Evolutionary conservation across 2,797 vertebrate species (phyloP), one percentile per base, ranked within the genome.

Genomic region (Aphelocoma californica): DNA sequence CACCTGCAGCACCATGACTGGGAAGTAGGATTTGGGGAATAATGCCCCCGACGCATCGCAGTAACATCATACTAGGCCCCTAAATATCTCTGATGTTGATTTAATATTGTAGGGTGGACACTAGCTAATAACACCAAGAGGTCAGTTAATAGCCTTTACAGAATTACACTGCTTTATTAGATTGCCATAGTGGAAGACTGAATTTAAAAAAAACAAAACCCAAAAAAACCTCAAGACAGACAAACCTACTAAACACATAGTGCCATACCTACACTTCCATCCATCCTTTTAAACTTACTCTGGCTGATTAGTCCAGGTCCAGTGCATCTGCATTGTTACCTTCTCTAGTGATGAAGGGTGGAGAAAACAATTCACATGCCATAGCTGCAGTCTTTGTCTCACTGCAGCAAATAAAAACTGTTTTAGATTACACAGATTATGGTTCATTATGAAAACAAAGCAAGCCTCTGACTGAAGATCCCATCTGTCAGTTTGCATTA

Each of bases 361-460:
- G 47, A 64, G 79, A 75, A 83, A 72, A 51, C 19, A 54, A 53
- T 78, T 93, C 54, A 34, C 12, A 28, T 87, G 56, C 81, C 31
- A 28, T 66, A 78, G 60, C 88, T 92, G 14, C 29, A 32, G 47
- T 80, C 64, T 92, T 84, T 60, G 65, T 64, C 60, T 94, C 23
- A 24, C 71, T 91, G 92, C 81, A 95, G 70, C 86, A 89, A 93
- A 90, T 84, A 81, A 92, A 93, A 95, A 94, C 62, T 83, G 53
- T 18, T 95, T 96, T 78, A 85, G 81, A 92, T 91, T 90, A 75
- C 80, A 42, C 65, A 84, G 92, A 92, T 96, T 74, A 92, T 72
- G 42, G 80, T 86, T 94, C 87, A 86, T 93, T 93, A 95, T 58
- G 90, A 81, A 97, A 95, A 95, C 87, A 93, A 86, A 97, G 85